Evolutionary conservation across 2,888 invertebrate species (phyloP).

Genomic region (Drosophila nr. perissopoda): DNA sequence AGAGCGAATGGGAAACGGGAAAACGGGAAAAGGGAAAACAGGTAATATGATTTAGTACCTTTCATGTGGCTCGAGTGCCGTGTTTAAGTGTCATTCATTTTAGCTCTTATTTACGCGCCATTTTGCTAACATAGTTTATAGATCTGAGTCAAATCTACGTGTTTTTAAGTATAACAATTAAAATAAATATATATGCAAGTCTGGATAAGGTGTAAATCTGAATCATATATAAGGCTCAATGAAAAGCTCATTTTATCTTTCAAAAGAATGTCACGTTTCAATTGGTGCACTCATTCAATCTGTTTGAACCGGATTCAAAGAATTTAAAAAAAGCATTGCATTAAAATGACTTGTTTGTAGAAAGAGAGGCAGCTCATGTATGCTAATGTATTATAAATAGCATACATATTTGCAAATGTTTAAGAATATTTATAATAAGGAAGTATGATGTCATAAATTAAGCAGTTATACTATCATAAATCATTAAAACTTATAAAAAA

Average conservation of each 20-base stretch:
- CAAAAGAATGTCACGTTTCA: background rate
- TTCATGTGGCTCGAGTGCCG: constrained; percentile 32
- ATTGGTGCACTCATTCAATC: constrained; percentile 4
- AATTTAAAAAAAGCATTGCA: background rate
- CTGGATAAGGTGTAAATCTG: fast-evolving
- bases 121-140: background rate
- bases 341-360: background rate
- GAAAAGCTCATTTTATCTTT: background rate
- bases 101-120: constrained; percentile 8
- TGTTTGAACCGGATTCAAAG: background rate
- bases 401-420: background rate
- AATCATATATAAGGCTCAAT: background rate
- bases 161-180: background rate
- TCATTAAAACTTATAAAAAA: background rate
- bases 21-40: background rate
- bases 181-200: background rate
- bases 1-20: too few species aligned
- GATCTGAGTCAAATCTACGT: too few species aligned
- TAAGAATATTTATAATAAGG: background rate
- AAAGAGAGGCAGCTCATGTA: background rate
- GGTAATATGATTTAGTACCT: constrained; percentile 15
- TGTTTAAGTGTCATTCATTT: constrained; percentile 35
- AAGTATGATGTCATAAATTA: background rate
- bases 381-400: background rate
- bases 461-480: background rate